These are phyloP conservation scores for Oreortyx pictus DNA, from an alignment of 2,797 vertebrate genomes.

Conservation along the genomic window DNA sequence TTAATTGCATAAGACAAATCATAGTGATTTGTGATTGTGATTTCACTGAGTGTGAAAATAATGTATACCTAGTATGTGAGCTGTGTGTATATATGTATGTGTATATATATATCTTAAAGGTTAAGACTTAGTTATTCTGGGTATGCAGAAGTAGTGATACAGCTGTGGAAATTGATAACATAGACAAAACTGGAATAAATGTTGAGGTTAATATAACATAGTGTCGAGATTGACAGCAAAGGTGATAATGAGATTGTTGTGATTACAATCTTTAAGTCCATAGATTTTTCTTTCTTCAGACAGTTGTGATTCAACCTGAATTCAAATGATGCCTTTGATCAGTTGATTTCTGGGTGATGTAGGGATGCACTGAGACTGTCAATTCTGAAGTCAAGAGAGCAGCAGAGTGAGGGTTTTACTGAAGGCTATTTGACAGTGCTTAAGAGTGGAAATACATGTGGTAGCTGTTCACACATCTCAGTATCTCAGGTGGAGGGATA, in stretches of 20 bases:
- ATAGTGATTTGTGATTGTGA: too few species aligned
- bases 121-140: not conserved
- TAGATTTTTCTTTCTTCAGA: not conserved
- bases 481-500: not conserved
- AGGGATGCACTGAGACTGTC: not conserved
- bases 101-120: not conserved
- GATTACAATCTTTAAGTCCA: not conserved
- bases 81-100: not conserved
- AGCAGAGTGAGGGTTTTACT: not conserved
- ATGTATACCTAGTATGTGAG: not conserved
- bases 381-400: not conserved
- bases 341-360: not conserved
- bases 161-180: not conserved
- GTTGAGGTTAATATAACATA: not conserved
- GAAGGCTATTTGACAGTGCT: not conserved
- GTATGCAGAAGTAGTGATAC: not conserved
- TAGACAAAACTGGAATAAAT: not conserved
- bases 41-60: not conserved
- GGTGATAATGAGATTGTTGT: not conserved
- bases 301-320: not conserved
- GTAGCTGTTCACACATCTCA: not conserved
- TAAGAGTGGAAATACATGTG: not conserved
- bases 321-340: not conserved
- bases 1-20: slow-evolving; percentile 34
- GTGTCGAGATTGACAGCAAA: not conserved